A percentile compares a stretch with the other conserved stretches of the same genome.
phyloP scores from a whole-genome alignment of 1,140 invertebrate genomes.

The Macrosteles quadrilineatus region DNA sequence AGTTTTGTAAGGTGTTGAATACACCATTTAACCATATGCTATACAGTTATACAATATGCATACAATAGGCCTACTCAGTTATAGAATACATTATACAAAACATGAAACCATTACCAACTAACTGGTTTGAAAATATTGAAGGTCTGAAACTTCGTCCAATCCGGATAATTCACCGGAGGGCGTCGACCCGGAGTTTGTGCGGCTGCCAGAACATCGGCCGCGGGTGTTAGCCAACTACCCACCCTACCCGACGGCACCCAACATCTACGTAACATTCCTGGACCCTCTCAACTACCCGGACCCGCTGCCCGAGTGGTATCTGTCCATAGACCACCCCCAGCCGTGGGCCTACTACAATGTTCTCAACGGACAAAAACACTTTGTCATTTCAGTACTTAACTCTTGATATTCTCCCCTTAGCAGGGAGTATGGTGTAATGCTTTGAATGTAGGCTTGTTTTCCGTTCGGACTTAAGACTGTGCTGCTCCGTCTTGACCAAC shows the following conservation, averaged over 20 bases:
- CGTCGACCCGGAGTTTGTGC: slow-evolving; percentile 13
- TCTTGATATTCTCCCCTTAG: slow-evolving; percentile 37
- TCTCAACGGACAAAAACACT: slow-evolving; percentile 31
- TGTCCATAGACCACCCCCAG: slow-evolving; percentile 31
- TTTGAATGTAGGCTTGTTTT: slow-evolving; percentile 24
- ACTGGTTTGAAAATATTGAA: too few relatives aligned
- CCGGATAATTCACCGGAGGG: slow-evolving; percentile 25
- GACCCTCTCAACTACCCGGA: slow-evolving; percentile 20
- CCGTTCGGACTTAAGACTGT: too few relatives aligned
- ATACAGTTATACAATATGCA: too few relatives aligned
- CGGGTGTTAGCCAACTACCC: slow-evolving; percentile 2
- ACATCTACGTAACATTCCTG: slow-evolving; percentile 36
- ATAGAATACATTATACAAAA: too few relatives aligned
- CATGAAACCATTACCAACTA: too few relatives aligned
- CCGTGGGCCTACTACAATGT: slow-evolving; percentile 18
- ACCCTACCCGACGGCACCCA: neutral
- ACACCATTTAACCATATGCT: too few relatives aligned
- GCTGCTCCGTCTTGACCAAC: slow-evolving; percentile 1
- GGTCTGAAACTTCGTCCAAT: slow-evolving; percentile 23
- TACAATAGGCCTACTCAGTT: too few relatives aligned
- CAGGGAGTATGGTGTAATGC: slow-evolving; percentile 24
- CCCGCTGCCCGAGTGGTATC: slow-evolving; percentile 36
- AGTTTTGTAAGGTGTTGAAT: too few relatives aligned
- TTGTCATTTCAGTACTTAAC: slow-evolving; percentile 42
- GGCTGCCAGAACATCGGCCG: neutral